Base-by-base conservation (phyloP, 2,797 vertebrate genomes). In the Ceryle rudis region DNA sequence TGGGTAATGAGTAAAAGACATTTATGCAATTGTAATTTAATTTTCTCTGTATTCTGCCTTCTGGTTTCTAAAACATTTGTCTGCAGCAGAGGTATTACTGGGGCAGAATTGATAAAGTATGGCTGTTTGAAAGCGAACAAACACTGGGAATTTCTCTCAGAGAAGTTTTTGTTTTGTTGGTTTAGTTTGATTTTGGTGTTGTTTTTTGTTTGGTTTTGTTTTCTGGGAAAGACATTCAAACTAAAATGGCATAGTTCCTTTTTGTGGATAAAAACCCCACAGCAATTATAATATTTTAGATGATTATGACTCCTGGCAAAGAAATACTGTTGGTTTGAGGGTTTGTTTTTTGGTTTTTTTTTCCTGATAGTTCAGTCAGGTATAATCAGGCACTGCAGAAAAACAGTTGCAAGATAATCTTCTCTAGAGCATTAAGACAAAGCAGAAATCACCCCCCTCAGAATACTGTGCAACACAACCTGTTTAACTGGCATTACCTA, bases 301-400 rank as follows among this genome's bases (percentile, higher is more conserved):
- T 84, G 4, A 80, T 82, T 72, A 19, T 9, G 15, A 29, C 71
- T 85, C 31, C 41, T 54, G 41, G 39, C 16, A 66, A 92, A 44
- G 58, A 81, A 26, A 33, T 55, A 20, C 31, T 1, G 5, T 44
- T 75, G 39, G 2, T 52, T 52, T 52, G 25, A n/a, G n/a, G 47
- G 0, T 0, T 28, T 51, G 23, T 51, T 49, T 28, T 29, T 52
- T 52, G 15, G 0, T 0, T n/a, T 51, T 74, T 39, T 2, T 1
- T 37, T 35, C 65, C 71, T 74, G 20, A 19, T 90, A 22, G 87
- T 85, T 93, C 46, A 46, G 15, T 80, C 74, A 92, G 72, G 31
- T 72, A 65, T 85, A 89, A 82, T 73, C 71, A 90, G 37, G 25
- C 69, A 73, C 29, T 86, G 65, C 57, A 78, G 67, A 22, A 91